These are phyloP conservation scores for Tenualosa ilisha DNA, from an alignment of 2,797 vertebrate genomes.

Conservation along the genomic window DNA sequence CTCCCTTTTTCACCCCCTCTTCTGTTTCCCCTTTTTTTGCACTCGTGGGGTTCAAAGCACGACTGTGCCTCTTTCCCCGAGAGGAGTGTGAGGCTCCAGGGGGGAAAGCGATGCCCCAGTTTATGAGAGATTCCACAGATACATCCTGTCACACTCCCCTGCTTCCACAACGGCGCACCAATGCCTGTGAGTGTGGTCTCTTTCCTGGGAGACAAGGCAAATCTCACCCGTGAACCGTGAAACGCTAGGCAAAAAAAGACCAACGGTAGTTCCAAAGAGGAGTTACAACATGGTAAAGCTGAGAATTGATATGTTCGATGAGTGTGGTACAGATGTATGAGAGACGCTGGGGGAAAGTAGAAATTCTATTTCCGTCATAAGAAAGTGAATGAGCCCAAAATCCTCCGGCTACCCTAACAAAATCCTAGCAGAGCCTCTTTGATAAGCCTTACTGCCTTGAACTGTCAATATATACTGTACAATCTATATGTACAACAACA, in stretches of 20 bases:
- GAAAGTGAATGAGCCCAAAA: not conserved
- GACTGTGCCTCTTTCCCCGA: not conserved
- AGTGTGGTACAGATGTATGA: not conserved
- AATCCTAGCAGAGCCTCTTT: not conserved
- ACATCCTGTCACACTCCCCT: constrained; percentile 24
- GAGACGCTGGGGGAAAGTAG: not conserved
- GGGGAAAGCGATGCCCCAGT: constrained; percentile 35
- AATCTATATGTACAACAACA: not conserved
- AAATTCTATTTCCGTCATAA: not conserved
- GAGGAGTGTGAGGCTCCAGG: constrained; percentile 28
- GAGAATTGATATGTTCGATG: not conserved
- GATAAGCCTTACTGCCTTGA: not conserved
- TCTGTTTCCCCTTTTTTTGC: constrained; percentile 15
- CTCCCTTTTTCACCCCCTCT: not conserved
- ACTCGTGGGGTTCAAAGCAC: constrained; percentile 7
- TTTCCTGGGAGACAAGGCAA: not conserved
- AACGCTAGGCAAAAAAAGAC: not conserved
- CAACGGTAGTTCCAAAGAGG: not conserved
- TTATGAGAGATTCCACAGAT: constrained; percentile 27
- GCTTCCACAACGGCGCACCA: not conserved
- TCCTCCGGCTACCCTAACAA: not conserved
- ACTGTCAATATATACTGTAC: not conserved
- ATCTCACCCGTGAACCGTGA: not conserved
- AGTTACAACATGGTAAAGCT: not conserved
- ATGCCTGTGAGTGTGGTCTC: constrained; percentile 2